Conservation (phyloP, 2,113 vertebrate genomes). For the Tragelaphus imberbis region DNA sequence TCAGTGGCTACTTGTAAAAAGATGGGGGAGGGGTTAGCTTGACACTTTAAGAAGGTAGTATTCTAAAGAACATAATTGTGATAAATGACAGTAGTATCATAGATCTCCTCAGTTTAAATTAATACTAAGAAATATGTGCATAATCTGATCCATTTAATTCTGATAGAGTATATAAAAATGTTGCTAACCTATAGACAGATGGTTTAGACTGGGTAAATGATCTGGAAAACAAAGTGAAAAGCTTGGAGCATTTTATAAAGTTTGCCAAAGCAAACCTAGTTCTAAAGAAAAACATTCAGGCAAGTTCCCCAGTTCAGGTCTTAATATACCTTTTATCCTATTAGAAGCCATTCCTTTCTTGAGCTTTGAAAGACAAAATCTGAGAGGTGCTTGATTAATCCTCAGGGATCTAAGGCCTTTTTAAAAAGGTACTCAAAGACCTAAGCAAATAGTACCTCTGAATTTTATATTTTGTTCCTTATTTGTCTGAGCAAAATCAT, state of each 20-base stretch:
- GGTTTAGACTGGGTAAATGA: background rate
- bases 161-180: background rate
- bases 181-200: background rate
- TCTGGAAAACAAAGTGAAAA: background rate
- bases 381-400: background rate
- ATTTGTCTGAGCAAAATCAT: background rate
- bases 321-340: background rate
- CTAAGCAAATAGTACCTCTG: background rate
- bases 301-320: background rate
- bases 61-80: background rate
- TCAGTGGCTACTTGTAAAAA: conserved; percentile 11
- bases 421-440: background rate
- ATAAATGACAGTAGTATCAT: background rate
- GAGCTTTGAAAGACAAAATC: background rate
- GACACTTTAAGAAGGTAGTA: background rate
- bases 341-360: background rate
- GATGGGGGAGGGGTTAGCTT: background rate
- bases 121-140: background rate
- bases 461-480: background rate
- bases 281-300: background rate
- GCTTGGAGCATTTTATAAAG: background rate
- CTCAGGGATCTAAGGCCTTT: background rate
- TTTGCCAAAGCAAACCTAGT: background rate
- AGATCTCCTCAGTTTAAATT: background rate
- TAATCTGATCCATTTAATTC: background rate